These are phyloP conservation scores for Eilema griseolum DNA, from an alignment of 2,888 invertebrate species.

Conservation along the genomic window DNA sequence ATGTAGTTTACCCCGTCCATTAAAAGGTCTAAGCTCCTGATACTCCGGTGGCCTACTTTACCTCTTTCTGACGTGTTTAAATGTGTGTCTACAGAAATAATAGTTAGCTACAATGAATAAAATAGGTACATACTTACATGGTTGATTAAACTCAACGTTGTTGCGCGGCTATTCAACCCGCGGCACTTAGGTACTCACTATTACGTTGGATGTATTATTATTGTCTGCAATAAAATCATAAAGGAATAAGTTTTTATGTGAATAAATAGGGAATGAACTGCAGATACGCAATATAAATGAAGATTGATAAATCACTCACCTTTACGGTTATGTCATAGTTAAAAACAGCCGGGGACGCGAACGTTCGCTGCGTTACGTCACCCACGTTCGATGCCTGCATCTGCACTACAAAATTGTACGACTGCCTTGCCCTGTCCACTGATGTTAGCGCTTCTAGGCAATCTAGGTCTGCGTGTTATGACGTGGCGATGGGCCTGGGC, in stretches of 20 bases:
- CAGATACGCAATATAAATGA: neutral
- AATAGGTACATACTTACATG: neutral
- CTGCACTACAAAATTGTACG: neutral
- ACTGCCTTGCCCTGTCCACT: neutral
- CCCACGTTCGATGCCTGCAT: neutral
- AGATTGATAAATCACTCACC: neutral
- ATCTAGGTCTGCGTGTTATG: neutral
- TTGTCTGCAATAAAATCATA: neutral
- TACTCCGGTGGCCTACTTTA: slow-evolving; percentile 1
- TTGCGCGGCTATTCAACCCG: neutral
- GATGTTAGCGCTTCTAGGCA: neutral
- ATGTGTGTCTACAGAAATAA: no score
- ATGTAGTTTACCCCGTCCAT: neutral
- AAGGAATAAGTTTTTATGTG: neutral
- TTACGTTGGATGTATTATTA: neutral
- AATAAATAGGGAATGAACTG: neutral
- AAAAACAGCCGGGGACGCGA: neutral
- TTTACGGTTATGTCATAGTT: neutral
- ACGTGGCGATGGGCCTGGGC: neutral
- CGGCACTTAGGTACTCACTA: neutral
- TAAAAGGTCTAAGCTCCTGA: neutral
- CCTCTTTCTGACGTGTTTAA: neutral
- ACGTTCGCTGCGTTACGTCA: neutral
- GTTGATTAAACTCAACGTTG: neutral
- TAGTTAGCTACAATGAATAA: neutral